These are phyloP conservation scores for Empis stercorea DNA, from an alignment of 2,888 invertebrate species.

Conservation along the genomic window DNA sequence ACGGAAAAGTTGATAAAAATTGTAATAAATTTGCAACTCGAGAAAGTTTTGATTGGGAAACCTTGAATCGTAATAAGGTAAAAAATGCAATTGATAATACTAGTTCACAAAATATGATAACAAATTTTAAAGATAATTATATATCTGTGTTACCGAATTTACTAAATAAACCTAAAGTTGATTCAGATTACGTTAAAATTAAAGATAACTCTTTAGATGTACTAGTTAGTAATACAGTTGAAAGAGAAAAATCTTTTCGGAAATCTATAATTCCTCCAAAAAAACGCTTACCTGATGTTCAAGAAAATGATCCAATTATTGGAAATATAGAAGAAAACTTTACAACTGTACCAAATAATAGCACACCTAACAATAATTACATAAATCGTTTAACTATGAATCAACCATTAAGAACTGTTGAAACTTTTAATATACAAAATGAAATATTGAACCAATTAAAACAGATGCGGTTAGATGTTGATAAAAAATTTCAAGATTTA, in stretches of 20 bases:
- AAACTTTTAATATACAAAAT: slow-evolving; percentile 11
- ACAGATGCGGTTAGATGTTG: slow-evolving; percentile 11
- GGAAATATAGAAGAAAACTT: slow-evolving; percentile 8
- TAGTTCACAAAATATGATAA: no score
- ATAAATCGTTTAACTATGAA: background rate
- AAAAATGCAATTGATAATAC: no score
- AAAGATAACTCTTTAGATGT: no score
- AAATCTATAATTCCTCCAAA: no score
- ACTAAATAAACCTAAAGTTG: no score
- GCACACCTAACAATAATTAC: slow-evolving; percentile 21
- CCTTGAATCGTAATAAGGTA: slow-evolving; percentile 15
- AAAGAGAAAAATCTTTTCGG: no score
- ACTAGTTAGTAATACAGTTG: no score
- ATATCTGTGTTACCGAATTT: no score
- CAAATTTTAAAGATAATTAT: no score
- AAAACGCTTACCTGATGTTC: background rate
- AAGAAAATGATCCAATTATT: background rate
- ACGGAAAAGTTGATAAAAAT: slow-evolving; percentile 20
- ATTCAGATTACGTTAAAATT: no score
- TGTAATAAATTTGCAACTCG: slow-evolving; percentile 20
- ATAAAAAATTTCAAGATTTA: slow-evolving; percentile 18
- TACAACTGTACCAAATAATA: slow-evolving; percentile 21
- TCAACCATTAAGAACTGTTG: background rate
- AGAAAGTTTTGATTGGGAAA: slow-evolving; percentile 32
- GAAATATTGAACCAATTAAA: slow-evolving; percentile 8